phyloP scores from a whole-genome alignment of 2,113 vertebrate species.

The Hiodon alosoides region DNA sequence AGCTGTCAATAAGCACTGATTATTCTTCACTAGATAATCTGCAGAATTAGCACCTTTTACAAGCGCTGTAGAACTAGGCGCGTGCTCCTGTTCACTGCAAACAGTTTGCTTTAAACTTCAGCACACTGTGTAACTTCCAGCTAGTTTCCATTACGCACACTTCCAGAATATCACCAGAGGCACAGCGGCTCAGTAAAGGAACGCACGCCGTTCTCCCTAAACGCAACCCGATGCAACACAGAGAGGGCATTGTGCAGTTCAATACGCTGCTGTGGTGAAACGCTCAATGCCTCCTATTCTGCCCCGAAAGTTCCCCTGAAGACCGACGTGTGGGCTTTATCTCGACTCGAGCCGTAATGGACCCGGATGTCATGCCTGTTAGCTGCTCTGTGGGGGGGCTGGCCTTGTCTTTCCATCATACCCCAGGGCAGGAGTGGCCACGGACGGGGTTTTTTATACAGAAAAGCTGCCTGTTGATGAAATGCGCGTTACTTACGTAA shows the following conservation, averaged over 20 bases:
- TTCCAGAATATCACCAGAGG: neutral
- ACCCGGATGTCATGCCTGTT: constrained; percentile 36
- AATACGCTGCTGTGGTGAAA: constrained; percentile 24
- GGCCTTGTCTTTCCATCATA: constrained; percentile 31
- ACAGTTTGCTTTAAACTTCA: neutral
- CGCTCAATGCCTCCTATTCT: neutral
- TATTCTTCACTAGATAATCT: constrained; percentile 17
- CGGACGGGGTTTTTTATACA: neutral
- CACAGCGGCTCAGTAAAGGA: neutral
- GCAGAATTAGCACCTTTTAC: constrained; percentile 36
- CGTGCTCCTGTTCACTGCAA: constrained; percentile 10
- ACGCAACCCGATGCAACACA: constrained; percentile 4
- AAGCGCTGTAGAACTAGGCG: constrained; percentile 28
- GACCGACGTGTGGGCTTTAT: neutral
- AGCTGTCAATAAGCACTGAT: constrained; percentile 32
- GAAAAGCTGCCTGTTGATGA: neutral
- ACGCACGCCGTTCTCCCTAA: too few species aligned
- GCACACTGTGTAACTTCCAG: neutral
- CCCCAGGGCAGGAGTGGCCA: constrained; percentile 25
- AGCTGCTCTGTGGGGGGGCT: constrained; percentile 36
- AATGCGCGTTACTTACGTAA: too few species aligned
- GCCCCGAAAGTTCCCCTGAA: neutral
- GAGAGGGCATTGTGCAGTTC: constrained; percentile 21
- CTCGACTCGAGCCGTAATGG: constrained; percentile 7
- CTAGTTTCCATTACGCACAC: neutral